Evolutionary conservation across 2,113 vertebrate species (phyloP).

Genomic region (Brienomyrus longianalis): DNA sequence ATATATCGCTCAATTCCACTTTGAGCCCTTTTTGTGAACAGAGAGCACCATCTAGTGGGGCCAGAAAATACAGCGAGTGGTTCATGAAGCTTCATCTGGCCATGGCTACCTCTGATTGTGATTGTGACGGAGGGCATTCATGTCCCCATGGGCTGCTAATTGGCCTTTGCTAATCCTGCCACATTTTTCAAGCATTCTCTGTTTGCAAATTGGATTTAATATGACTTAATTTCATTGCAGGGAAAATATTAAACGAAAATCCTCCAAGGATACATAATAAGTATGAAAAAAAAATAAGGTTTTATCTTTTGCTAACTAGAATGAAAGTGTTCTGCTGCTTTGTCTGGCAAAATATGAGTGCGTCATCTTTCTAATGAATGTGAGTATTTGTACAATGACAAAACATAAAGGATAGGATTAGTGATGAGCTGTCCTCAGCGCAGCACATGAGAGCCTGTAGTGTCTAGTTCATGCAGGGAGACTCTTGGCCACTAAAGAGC

Average conservation of each 20-base stretch:
- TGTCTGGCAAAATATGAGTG: background rate
- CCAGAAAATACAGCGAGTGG: no score
- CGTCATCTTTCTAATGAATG: background rate
- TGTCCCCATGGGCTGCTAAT: background rate
- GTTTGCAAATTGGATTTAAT: background rate
- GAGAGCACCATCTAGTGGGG: no score
- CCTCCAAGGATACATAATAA: background rate
- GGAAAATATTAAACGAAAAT: background rate
- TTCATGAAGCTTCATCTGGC: no score
- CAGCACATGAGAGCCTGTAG: background rate
- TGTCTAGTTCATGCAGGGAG: background rate
- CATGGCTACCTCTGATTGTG: background rate
- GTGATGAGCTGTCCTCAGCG: background rate
- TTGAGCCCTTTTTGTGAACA: no score
- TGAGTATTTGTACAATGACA: background rate
- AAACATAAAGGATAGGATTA: background rate
- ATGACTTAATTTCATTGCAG: background rate
- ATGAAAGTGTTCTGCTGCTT: background rate
- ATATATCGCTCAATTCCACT: no score
- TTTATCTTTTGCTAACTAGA: background rate
- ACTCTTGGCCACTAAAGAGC: background rate
- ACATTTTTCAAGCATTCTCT: background rate
- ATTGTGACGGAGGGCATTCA: background rate
- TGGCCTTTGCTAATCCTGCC: background rate
- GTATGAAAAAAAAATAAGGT: background rate